A percentile compares a stretch with the other conserved stretches of the same genome.
phyloP scores from a whole-genome alignment of 2,113 vertebrate species.

The Sinocyclocheilus grahami region DNA sequence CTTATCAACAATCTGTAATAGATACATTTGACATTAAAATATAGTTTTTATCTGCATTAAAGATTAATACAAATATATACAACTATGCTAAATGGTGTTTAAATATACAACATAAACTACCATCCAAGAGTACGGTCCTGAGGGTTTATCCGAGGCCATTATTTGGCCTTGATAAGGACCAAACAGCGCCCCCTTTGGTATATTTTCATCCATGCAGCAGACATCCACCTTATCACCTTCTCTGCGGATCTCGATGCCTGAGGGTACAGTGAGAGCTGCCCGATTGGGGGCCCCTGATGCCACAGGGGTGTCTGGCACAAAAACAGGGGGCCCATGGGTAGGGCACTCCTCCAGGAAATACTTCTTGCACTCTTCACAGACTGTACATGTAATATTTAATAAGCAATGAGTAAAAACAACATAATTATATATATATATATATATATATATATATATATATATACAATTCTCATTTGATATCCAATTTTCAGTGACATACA shows the following conservation, averaged over 20 bases:
- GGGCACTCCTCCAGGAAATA: constrained; percentile 90
- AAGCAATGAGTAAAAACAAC: not conserved
- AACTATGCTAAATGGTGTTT: not conserved
- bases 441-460: too few relatives aligned
- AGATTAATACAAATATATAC: not conserved
- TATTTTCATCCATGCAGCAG: constrained; percentile 81
- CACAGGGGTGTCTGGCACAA: constrained; percentile 84
- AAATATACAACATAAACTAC: constrained; percentile 72
- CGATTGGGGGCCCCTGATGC: constrained; percentile 81
- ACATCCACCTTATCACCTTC: constrained; percentile 84
- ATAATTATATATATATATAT: too few relatives aligned
- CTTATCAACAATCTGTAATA: constrained; percentile 84
- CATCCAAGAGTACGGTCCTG: constrained; percentile 91
- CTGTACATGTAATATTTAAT: constrained; percentile 67
- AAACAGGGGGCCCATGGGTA: constrained; percentile 83
- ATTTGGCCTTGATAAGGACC: constrained; percentile 92
- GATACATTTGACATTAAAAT: not conserved
- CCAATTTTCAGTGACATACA: not conserved
- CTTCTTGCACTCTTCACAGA: constrained; percentile 92
- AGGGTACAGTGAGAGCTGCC: constrained; percentile 84
- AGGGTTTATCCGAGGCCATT: constrained; percentile 84
- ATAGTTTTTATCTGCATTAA: not conserved
- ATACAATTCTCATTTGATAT: too few relatives aligned
- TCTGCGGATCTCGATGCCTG: constrained; percentile 84
- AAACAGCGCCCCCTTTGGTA: constrained; percentile 89